Percentiles rank a stretch among this genome's conserved stretches.
These are phyloP conservation scores for Myioborus melanocephalus DNA, from an alignment of 2,797 vertebrate genomes.

Conservation along the genomic window DNA sequence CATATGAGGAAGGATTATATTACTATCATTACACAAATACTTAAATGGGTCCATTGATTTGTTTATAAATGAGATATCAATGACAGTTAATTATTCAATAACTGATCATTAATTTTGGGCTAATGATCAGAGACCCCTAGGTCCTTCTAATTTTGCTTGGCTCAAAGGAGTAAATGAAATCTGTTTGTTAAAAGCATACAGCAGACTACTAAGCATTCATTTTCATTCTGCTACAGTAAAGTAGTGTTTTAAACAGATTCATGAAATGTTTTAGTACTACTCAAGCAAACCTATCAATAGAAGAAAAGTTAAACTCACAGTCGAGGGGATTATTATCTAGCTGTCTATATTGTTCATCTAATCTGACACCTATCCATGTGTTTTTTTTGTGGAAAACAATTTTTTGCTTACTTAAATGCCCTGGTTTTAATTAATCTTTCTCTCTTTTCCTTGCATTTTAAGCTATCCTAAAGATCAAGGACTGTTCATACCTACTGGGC, in stretches of 20 bases:
- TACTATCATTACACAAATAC: conserved; percentile 81
- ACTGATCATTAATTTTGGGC: conserved; percentile 79
- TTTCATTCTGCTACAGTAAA: conserved; percentile 54
- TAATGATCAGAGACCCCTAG: conserved; percentile 66
- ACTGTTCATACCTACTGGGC: background rate
- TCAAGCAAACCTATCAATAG: conserved; percentile 42
- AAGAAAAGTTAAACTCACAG: conserved; percentile 40
- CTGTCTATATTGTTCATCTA: conserved; percentile 12
- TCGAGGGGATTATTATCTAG: conserved; percentile 35
- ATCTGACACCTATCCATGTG: background rate
- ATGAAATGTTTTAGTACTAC: conserved; percentile 49
- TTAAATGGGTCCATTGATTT: conserved; percentile 79
- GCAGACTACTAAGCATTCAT: conserved; percentile 20
- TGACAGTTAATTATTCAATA: conserved; percentile 79
- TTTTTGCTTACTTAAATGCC: conserved; percentile 14
- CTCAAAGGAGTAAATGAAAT: conserved; percentile 33
- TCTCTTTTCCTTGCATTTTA: conserved; percentile 17
- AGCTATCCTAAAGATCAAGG: background rate
- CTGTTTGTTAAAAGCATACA: conserved; percentile 34
- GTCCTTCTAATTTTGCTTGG: conserved; percentile 40
- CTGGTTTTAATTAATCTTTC: conserved; percentile 44
- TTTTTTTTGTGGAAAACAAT: background rate
- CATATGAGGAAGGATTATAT: conserved; percentile 72
- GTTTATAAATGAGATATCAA: conserved; percentile 75
- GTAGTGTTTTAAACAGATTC: conserved; percentile 50